Conservation (phyloP, 1,140 invertebrate species). For the Scaptomyza pallida region DNA sequence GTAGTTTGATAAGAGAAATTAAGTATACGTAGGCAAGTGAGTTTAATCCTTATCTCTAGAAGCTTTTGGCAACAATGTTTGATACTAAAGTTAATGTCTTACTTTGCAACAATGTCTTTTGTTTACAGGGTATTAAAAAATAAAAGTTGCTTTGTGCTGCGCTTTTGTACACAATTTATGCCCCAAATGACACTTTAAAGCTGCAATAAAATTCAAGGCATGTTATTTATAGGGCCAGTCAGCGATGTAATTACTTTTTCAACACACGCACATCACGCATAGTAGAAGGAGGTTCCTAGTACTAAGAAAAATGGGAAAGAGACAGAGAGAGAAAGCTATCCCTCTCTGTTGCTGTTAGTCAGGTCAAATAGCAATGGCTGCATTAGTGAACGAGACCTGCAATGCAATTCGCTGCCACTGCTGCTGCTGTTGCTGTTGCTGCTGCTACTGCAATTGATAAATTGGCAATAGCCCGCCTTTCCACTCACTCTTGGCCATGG, state of each 20-base stretch:
- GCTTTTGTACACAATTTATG: constrained; percentile 63
- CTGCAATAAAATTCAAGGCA: constrained; percentile 68
- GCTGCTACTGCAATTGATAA: constrained; percentile 68
- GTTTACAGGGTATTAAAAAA: constrained; percentile 21
- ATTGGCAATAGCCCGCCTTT: constrained; percentile 57
- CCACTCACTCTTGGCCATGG: not conserved
- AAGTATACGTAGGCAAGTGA: too few relatives aligned
- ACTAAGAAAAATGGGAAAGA: not conserved
- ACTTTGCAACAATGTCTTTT: not conserved
- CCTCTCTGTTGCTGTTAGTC: constrained; percentile 1
- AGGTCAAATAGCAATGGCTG: constrained; percentile 70
- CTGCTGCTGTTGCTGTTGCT: constrained; percentile 20
- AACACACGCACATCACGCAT: constrained; percentile 77
- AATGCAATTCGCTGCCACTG: too few relatives aligned
- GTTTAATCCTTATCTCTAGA: too few relatives aligned
- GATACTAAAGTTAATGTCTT: not conserved
- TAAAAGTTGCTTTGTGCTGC: constrained; percentile 27
- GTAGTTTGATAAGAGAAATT: too few relatives aligned
- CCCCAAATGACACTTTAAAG: constrained; percentile 74
- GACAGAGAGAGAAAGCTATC: too few relatives aligned
- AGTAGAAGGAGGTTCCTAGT: constrained; percentile 2
- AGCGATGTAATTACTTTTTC: constrained; percentile 78
- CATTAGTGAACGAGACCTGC: constrained; percentile 51
- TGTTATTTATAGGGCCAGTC: constrained; percentile 75
- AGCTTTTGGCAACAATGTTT: not conserved